Conservation (phyloP, 2,888 invertebrate genomes). For the Aethes cnicana region DNA sequence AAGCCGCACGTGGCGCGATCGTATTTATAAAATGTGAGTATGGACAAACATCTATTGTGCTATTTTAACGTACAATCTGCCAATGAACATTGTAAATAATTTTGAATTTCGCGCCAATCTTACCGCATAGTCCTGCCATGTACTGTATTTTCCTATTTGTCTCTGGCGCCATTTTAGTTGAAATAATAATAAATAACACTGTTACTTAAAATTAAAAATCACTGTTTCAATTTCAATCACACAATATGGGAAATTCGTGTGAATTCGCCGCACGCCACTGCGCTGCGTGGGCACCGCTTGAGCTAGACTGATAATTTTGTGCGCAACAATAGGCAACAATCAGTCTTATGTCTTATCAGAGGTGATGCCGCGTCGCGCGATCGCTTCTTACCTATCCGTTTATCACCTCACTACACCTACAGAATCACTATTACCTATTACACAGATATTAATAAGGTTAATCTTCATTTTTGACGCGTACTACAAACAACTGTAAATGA, state of each 20-base stretch:
- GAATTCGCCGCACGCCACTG: constrained; percentile 6
- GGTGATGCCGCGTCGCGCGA: too few species aligned
- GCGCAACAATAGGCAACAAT: too few species aligned
- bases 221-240: constrained; percentile 13
- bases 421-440: not conserved
- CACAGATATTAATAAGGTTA: too few species aligned
- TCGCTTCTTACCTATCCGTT: not conserved
- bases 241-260: not conserved
- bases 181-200: not conserved
- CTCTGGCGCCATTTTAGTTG: constrained; percentile 40
- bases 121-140: constrained; percentile 73
- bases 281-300: constrained; percentile 1
- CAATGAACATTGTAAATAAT: constrained; percentile 22
- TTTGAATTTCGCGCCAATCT: constrained; percentile 49
- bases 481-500: not conserved
- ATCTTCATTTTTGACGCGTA: not conserved
- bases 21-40: too few species aligned
- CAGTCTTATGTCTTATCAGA: too few species aligned
- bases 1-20: too few species aligned
- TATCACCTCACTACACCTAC: not conserved
- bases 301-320: constrained; percentile 13
- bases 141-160: constrained; percentile 66
- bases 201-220: not conserved
- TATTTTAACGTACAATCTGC: not conserved
- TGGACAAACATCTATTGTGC: too few species aligned